Base-by-base conservation (phyloP, 1,140 invertebrate species). In the Papilio aristodemus region DNA sequence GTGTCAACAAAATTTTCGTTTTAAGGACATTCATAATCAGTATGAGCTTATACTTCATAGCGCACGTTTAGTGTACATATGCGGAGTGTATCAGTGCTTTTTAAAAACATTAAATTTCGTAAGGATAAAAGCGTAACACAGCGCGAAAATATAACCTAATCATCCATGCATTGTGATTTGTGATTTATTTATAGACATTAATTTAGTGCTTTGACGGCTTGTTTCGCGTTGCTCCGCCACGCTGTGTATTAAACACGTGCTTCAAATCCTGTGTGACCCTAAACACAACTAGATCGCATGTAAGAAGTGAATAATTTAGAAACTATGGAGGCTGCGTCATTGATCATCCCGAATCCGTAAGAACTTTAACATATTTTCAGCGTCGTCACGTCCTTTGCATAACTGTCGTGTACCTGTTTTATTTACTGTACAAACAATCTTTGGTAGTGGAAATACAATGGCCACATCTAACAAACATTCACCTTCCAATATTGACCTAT, bases 151-250 rank as follows among this genome's bases (percentile, higher is more conserved):
- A 89, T 91, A 91, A 90, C 89, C 89, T 90, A 79, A 71, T 67
- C 70, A 71, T 74, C 69, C 73, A 85, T 80, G 77, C 83, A 85
- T 84, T 85, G 82, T 83, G 83, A 72, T 86, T 89, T 90, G 81
- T 82, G 83, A 72, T 86, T 89, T 90, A 90, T 91, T 91, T 91
- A 90, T 90, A 90, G 87, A 89, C 79, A 76, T 82, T 86, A 79
- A 81, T 86, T 80, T 86, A 88, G 85, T 86, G 82, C 83, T 81
- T 89, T 87, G 85, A 86, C 81, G 82, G 78, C 76, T 80, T 72
- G 75, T 77, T 85, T 85, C 70, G 70, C 76, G 76, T 75, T 83
- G 78, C 75, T 81, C 75, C 72, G 73, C 76, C 77, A 77, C 69
- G 79, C 68, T 54, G 80, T 79, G 72, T 76, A 74, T 71, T 62